Percentiles rank a stretch among this genome's conserved stretches.
phyloP scores from a whole-genome alignment of 1,140 invertebrate genomes.

The Monomorium pharaonis region DNA sequence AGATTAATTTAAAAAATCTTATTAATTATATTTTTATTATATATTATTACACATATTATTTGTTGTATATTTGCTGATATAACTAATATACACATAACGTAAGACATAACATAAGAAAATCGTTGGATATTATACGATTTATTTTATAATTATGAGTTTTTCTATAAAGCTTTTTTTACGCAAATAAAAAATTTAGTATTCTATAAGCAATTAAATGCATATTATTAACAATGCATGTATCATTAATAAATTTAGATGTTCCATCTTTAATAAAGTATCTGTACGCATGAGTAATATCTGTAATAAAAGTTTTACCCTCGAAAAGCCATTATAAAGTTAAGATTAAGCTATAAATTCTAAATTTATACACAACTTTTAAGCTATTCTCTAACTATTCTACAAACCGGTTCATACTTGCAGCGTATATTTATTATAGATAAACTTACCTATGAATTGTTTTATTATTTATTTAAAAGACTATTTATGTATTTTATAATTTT shows the following conservation, averaged over 20 bases:
- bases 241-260: conserved; percentile 34
- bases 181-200: neutral
- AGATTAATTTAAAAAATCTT: neutral
- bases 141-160: neutral
- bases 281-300: conserved; percentile 21
- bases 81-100: too few species aligned
- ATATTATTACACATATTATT: too few species aligned
- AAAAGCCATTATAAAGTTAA: conserved; percentile 72
- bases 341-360: conserved; percentile 79
- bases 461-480: too few species aligned
- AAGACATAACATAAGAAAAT: neutral
- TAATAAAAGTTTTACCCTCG: conserved; percentile 57
- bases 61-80: too few species aligned
- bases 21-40: neutral
- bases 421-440: conserved; percentile 63
- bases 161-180: neutral
- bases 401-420: conserved; percentile 62
- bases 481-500: neutral
- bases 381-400: conserved; percentile 61
- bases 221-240: neutral
- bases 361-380: conserved; percentile 69
- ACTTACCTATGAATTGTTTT: conserved; percentile 32
- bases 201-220: neutral
- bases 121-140: too few species aligned
- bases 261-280: neutral